Base-by-base conservation (phyloP, 1,140 invertebrate genomes). In the Euura saliciscinereae region DNA sequence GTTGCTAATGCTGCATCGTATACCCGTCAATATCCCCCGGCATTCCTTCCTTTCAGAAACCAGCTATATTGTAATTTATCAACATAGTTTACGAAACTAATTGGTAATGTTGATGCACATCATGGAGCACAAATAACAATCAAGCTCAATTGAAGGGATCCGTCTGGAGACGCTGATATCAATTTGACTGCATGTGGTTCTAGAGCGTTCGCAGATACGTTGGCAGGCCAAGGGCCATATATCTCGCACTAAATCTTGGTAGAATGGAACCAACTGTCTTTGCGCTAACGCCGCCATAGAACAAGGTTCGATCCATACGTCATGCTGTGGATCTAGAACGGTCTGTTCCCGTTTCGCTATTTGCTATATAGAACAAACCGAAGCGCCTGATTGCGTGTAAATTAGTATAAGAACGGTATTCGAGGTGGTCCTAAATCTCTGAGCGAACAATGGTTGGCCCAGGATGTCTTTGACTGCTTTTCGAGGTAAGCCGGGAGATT, bases 201-300 rank as follows among this genome's bases (percentile, higher is more conserved):
- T 59, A 59, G 13, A n/a, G 51, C 51, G 51, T 59, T 59, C 51
- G 13, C 51, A 59, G 51, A 59, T 59, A 59, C 51, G 51, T n/a
- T 8, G 51, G 13, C 51, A n/a, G 51, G 51, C 13, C 51, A 59
- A 8, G 51, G 51, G 51, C 8, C 51, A 59, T 8, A n/a, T 8
- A 59, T 59, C 10, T 59, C 51, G 8, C 51, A 59, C 51, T 59
- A 59, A 59, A 59, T 59, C 51, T 59, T 6, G 51, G 51, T n/a
- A 28, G 28, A 28, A 28, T 28, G 28, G 28, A 28, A 28, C 28
- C 28, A 28, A 28, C 28, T 28, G 28, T 28, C 28, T 59, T n/a
- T 28, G 28, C 28, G 28, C 51, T 8, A n/a, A 11, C 10, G 6
- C 51, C 13, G 51, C 51, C 10, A 59, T 59, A 59, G 51, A 59